Evolutionary conservation across 37 sponge, comb jelly and placozoan genomes (phyloP), one percentile per base, ranked within the genome.

Genomic region (Trichoplax adhaerens): DNA sequence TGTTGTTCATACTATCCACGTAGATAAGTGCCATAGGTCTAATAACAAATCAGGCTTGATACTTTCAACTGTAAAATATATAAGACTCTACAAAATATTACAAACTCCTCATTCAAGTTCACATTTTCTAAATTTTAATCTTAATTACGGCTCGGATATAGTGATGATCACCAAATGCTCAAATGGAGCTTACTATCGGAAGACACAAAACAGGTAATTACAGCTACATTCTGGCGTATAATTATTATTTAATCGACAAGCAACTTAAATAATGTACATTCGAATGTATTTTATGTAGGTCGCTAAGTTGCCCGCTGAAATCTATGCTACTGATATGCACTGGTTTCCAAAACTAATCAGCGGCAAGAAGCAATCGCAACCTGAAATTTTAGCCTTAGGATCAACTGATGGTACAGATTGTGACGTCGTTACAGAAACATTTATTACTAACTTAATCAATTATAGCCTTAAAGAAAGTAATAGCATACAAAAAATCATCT

Each of bases 101-200:
- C 29, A 0, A 29, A 70, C 57, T 12, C 7, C 2, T 53, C 52
- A 53, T 5, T 46, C 46, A 7, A 3, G 48, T 57, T 8, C 56
- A 3, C 56, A 10, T 69, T 6, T 50, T 67, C 1, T 1, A 0
- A 69, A 55, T 12, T 3, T 62, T 61, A 57, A 8, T 12, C 4
- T 54, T 5, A 58, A 48, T 74, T 80, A 58, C 1, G 61, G 54
- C 4, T 4, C 62, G 66, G 55, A 2, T 65, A 6, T 64, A 89
- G 90, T 6, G 90, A 89, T 68, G 90, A 89, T 65, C 90, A 89
- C 66, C 69, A 64, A 46, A 85, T 89, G 48, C 50, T 86, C 62
- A 82, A 68, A 52, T 89, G 90, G 90, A 59, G 79, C 58, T 58
- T 74, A 48, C 58, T 73, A 1, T 64, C 83, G 59, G 83, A 88